Percentiles rank a stretch among this genome's conserved stretches.
These are phyloP conservation scores for Oryzias javanicus DNA, from an alignment of 2,113 vertebrate species.

Conservation along the genomic window DNA sequence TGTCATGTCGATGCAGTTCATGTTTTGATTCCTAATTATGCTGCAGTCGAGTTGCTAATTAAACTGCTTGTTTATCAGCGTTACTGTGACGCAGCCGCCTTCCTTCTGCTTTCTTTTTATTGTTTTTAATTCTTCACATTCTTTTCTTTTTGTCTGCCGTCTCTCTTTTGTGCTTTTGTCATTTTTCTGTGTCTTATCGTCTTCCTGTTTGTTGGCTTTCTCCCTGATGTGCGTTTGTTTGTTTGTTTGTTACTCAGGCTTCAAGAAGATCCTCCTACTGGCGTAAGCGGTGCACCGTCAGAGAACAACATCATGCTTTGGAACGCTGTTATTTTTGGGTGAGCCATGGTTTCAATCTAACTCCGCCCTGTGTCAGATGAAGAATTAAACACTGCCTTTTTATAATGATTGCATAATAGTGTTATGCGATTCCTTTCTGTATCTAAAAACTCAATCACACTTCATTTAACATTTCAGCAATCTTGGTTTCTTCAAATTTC, in stretches of 20 bases:
- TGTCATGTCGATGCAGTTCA: conserved; percentile 35
- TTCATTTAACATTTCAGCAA: no score
- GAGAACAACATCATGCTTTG: conserved; percentile 99
- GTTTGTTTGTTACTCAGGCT: conserved; percentile 75
- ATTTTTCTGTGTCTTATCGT: neutral
- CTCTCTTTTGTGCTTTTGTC: neutral
- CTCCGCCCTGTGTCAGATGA: conserved; percentile 16
- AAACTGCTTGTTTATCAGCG: neutral
- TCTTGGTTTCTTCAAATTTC: no score
- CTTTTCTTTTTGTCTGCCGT: neutral
- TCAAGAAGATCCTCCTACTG: conserved; percentile 98
- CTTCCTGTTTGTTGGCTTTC: neutral
- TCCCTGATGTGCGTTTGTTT: neutral
- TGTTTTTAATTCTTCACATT: neutral
- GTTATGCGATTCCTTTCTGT: no score
- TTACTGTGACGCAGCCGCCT: neutral
- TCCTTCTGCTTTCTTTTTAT: conserved; percentile 10
- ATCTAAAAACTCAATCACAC: no score
- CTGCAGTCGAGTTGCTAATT: conserved; percentile 37
- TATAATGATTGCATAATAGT: neutral
- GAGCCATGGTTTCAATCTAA: conserved; percentile 67
- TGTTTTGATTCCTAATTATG: conserved; percentile 43
- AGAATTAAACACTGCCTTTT: no score
- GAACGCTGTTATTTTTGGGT: conserved; percentile 99
- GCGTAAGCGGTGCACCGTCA: conserved; percentile 96